Conservation (phyloP, 2,113 vertebrate genomes). For the Percina caprodes region DNA sequence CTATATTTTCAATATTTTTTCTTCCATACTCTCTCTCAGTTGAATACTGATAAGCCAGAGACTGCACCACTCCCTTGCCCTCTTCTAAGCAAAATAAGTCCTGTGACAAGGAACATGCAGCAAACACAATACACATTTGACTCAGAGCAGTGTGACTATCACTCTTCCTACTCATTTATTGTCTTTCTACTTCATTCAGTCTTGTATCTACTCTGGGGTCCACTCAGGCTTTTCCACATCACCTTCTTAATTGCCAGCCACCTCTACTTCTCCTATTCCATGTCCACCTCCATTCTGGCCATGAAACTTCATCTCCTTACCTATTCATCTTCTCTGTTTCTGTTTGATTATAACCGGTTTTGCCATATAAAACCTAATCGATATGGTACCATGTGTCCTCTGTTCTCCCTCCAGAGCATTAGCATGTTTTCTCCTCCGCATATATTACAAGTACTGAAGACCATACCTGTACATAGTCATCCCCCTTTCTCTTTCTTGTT, state of each 20-base stretch:
- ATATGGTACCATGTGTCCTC: neutral
- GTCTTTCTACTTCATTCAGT: slow-evolving; percentile 39
- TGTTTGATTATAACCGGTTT: neutral
- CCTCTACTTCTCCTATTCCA: slow-evolving; percentile 10
- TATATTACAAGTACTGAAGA: slow-evolving; percentile 2
- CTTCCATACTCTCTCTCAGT: slow-evolving; percentile 26
- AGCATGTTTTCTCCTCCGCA: neutral
- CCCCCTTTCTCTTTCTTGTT: neutral
- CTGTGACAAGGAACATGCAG: slow-evolving; percentile 48
- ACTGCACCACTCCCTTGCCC: slow-evolving; percentile 72
- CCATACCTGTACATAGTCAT: neutral
- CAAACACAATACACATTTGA: slow-evolving; percentile 49
- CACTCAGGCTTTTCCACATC: slow-evolving; percentile 34
- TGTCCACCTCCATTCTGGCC: slow-evolving; percentile 18
- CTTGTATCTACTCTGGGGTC: slow-evolving; percentile 45
- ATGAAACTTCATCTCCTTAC: neutral
- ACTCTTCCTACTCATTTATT: slow-evolving; percentile 50
- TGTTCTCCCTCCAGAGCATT: neutral
- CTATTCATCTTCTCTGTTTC: neutral
- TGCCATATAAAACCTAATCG: neutral
- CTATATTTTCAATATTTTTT: slow-evolving; percentile 16
- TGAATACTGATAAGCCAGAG: slow-evolving; percentile 73
- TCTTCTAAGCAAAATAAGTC: slow-evolving; percentile 58
- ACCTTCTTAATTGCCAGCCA: slow-evolving; percentile 43
- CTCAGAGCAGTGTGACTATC: slow-evolving; percentile 50